Evolutionary conservation across 2,113 vertebrate genomes (phyloP), one percentile per base, ranked within the genome.

Genomic region (Xyliphius kryptos): DNA sequence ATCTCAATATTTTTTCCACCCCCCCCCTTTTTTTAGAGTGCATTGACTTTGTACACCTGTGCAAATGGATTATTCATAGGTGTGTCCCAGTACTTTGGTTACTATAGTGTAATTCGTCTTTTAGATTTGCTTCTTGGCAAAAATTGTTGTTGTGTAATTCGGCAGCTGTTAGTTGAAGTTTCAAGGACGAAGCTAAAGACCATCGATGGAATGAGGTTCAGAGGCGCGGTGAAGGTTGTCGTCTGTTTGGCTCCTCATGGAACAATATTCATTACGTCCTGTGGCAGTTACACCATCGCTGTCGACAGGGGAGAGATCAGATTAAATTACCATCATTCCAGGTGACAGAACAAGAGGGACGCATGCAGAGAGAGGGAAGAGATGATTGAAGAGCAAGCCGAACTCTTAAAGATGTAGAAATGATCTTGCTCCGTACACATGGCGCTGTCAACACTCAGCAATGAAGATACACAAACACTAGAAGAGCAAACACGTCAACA

Each of bases 221-320:
- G 37, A 43, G 5, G 43, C 52, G 36, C n/a, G 3, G 26, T 52
- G 53, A 69, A 63, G 54, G 40, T 64, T 56, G 41, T 12, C 14
- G 19, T 19, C 40, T 26, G 44, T 57, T 19, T 22, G 4, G 47
- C 47, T 63, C 40, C 26, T 64, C 3, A 53, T 52, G 44, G 22
- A 56, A 53, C 47, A 11, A 19, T 46, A 52, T 47, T 43, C 56
- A 50, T 58, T 64, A 58, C 47, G 46, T 50, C 43, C 13, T 41
- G 53, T 69, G 54, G 52, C 22, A 59, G 56, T 63, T 58, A 58
- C 51, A 69, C 37, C n/a, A 17, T 43, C n/a, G 47, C 61, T 69
- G 61, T 52, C 47, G 51, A 22, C 67, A 46, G 16, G 40, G 17
- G 41, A 46, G 53, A 43, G 43, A 69, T 69, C 43, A 63, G 58